Evolutionary conservation across 2,797 vertebrate genomes (phyloP).

Genomic region (Anabas testudineus): DNA sequence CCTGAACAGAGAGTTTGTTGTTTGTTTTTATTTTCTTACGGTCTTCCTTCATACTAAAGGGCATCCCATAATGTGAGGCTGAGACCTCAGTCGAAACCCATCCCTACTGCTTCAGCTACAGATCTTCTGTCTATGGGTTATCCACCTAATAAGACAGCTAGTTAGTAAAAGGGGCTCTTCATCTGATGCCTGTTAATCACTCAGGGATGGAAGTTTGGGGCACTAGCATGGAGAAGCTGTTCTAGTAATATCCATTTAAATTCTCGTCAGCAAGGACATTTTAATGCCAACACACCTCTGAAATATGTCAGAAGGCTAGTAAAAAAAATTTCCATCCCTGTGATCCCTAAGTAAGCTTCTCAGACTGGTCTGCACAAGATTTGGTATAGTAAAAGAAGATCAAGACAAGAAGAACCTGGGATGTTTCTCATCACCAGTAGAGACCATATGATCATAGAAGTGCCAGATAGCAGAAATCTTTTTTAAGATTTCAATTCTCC

Average conservation of each 20-base stretch:
- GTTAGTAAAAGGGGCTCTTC: slow-evolving; percentile 44
- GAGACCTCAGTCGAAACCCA: slow-evolving; percentile 69
- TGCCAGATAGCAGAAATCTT: not conserved
- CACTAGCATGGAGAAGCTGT: slow-evolving; percentile 44
- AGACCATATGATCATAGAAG: not conserved
- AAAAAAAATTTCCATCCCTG: slow-evolving; percentile 69
- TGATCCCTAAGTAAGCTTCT: slow-evolving; percentile 39
- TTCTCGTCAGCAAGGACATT: slow-evolving; percentile 33
- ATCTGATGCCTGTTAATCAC: slow-evolving; percentile 58
- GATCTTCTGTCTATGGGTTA: slow-evolving; percentile 27
- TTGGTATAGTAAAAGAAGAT: slow-evolving; percentile 8
- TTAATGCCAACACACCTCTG: slow-evolving; percentile 37
- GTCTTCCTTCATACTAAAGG: slow-evolving; percentile 83
- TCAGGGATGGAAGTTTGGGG: slow-evolving; percentile 74
- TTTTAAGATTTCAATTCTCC: not conserved
- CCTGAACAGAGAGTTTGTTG: slow-evolving; percentile 74
- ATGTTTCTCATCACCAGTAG: slow-evolving; percentile 7
- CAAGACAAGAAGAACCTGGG: slow-evolving; percentile 8
- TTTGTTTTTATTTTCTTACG: slow-evolving; percentile 72
- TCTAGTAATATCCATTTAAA: slow-evolving; percentile 37
- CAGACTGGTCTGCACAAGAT: slow-evolving; percentile 28
- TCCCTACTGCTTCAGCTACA: slow-evolving; percentile 67
- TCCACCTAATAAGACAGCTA: slow-evolving; percentile 31
- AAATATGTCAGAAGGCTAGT: slow-evolving; percentile 45
- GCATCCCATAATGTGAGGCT: slow-evolving; percentile 83